phyloP scores from a whole-genome alignment of 1,140 invertebrate species.

The Lepidotrigona ventralis region DNA sequence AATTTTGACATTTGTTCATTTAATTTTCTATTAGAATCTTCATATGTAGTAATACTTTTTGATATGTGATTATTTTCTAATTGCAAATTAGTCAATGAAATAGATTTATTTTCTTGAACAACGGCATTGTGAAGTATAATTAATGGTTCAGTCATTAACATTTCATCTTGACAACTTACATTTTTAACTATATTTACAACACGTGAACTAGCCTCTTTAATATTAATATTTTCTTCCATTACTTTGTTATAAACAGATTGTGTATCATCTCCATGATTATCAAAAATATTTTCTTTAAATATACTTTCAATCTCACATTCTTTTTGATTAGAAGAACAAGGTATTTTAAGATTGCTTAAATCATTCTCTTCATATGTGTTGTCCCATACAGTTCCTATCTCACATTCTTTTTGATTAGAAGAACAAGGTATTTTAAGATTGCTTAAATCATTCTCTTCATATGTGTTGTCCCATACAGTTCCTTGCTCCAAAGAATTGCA shows the following conservation, averaged over 20 bases:
- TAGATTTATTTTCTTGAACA: background rate
- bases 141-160: background rate
- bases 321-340: conserved; percentile 1
- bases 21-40: background rate
- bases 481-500: conserved; percentile 69
- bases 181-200: background rate
- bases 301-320: conserved; percentile 3
- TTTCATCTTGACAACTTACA: background rate
- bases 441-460: conserved; percentile 69
- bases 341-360: conserved; percentile 46
- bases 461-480: conserved; percentile 70
- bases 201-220: background rate
- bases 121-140: background rate
- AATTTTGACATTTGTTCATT: background rate
- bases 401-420: conserved; percentile 5
- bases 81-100: background rate
- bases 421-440: conserved; percentile 28
- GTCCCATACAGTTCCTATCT: conserved; percentile 69
- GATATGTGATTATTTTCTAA: background rate
- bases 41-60: conserved; percentile 11
- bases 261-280: background rate
- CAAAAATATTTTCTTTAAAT: background rate
- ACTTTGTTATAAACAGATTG: background rate
- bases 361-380: conserved; percentile 72
- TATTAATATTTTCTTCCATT: background rate